Evolutionary conservation across 2,888 invertebrate species (phyloP).

Genomic region (Coleophora deauratella): DNA sequence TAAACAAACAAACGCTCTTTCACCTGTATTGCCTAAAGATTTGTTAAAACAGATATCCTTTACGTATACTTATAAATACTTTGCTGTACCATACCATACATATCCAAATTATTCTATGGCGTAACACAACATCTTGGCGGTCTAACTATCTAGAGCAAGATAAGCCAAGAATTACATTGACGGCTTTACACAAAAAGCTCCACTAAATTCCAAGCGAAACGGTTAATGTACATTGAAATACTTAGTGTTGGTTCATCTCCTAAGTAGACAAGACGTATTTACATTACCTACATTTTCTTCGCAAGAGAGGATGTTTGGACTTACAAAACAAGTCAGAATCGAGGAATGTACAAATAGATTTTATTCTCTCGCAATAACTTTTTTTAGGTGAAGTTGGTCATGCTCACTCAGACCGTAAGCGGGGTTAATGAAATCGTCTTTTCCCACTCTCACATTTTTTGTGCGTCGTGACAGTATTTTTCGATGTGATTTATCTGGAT

Average conservation of each 20-base stretch:
- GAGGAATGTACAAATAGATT: conserved; percentile 15
- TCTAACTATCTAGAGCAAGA: background rate
- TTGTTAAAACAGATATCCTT: no score
- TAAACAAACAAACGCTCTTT: no score
- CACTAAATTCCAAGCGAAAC: background rate
- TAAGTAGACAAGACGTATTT: conserved; percentile 8
- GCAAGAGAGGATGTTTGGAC: conserved; percentile 12
- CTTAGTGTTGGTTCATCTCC: conserved; percentile 1
- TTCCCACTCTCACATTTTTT: conserved; percentile 55
- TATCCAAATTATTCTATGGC: no score
- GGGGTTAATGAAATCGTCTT: conserved; percentile 53
- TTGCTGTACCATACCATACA: no score
- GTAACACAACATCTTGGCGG: background rate
- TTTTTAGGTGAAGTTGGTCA: conserved; percentile 33
- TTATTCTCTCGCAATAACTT: conserved; percentile 22
- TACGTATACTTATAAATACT: no score
- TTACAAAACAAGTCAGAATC: conserved; percentile 2
- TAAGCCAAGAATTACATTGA: background rate
- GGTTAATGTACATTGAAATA: background rate
- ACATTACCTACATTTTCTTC: conserved; percentile 12
- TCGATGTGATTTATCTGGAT: conserved; percentile 60
- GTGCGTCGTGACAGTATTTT: conserved; percentile 63
- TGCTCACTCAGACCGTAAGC: conserved; percentile 36
- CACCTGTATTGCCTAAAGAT: no score
- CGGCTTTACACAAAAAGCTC: conserved; percentile 3